Evolutionary conservation across 2,888 invertebrate genomes (phyloP).

Genomic region (Leucoma salicis): DNA sequence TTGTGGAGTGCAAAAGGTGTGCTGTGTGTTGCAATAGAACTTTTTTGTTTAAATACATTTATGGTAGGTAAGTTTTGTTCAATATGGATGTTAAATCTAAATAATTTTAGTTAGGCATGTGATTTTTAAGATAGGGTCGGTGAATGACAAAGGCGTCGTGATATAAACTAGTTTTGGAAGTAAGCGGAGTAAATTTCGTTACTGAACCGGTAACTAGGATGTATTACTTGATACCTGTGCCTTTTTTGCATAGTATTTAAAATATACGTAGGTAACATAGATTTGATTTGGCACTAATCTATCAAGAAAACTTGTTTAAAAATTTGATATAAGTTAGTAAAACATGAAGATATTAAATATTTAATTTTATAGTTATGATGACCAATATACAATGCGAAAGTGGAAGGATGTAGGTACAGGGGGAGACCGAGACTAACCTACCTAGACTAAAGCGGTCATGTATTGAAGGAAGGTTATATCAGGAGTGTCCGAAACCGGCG

Average conservation of each 20-base stretch:
- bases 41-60: slow-evolving; percentile 46
- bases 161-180: slow-evolving; percentile 64
- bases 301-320: no score
- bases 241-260: slow-evolving; percentile 29
- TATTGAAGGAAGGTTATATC: no score
- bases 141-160: slow-evolving; percentile 54
- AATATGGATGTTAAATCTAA: slow-evolving; percentile 13
- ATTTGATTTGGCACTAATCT: no score
- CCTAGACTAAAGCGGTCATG: no score
- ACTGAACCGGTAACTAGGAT: slow-evolving; percentile 42
- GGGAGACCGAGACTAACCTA: no score
- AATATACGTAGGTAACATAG: no score
- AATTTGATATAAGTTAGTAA: no score
- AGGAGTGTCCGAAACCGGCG: no score
- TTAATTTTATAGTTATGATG: no score
- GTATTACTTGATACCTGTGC: slow-evolving; percentile 43
- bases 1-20: slow-evolving; percentile 54
- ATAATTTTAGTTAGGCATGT: slow-evolving; percentile 14
- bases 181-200: slow-evolving; percentile 49
- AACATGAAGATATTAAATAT: no score
- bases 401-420: no score
- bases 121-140: slow-evolving; percentile 31
- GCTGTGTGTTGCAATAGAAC: slow-evolving; percentile 53
- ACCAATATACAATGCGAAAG: no score
- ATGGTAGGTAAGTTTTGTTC: slow-evolving; percentile 60